These are phyloP conservation scores for Liparis tanakae DNA, from an alignment of 2,797 vertebrate genomes.

Conservation along the genomic window DNA sequence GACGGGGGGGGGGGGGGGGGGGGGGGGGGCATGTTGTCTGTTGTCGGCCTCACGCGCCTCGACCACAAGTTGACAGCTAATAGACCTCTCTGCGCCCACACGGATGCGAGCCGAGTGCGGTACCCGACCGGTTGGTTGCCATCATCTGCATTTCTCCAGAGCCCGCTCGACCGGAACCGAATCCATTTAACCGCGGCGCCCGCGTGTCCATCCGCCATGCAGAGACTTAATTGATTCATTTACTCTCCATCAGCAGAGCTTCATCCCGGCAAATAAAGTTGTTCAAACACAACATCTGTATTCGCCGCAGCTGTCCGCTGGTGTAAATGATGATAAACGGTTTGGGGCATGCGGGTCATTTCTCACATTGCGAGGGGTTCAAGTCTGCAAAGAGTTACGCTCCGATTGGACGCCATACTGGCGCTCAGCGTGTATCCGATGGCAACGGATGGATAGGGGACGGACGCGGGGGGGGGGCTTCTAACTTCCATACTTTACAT, in stretches of 20 bases:
- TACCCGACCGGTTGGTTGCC: slow-evolving; percentile 51
- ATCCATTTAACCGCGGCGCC: slow-evolving; percentile 18
- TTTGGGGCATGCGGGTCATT: slow-evolving; percentile 21
- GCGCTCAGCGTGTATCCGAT: not conserved
- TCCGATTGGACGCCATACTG: not conserved
- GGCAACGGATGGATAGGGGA: slow-evolving; percentile 4
- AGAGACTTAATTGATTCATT: slow-evolving; percentile 51
- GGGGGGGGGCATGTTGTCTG: too few species aligned
- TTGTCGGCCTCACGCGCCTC: slow-evolving; percentile 55
- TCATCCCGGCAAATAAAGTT: slow-evolving; percentile 35
- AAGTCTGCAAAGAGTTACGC: not conserved
- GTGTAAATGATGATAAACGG: slow-evolving; percentile 52
- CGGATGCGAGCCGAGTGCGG: slow-evolving; percentile 53
- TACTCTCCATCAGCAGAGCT: slow-evolving; percentile 32
- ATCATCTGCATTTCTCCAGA: slow-evolving; percentile 47
- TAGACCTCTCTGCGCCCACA: slow-evolving; percentile 68
- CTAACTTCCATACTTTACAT: slow-evolving; percentile 12
- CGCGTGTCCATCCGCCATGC: slow-evolving; percentile 2
- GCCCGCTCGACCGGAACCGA: slow-evolving; percentile 30
- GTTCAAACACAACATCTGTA: slow-evolving; percentile 51
- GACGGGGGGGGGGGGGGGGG: slow-evolving; percentile 34
- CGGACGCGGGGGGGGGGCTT: not conserved
- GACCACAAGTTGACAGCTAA: slow-evolving; percentile 69
- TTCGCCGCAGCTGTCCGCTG: slow-evolving; percentile 38
- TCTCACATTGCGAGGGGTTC: slow-evolving; percentile 23